phyloP scores from a whole-genome alignment of 2,797 vertebrate species.

The Natrix natrix region DNA sequence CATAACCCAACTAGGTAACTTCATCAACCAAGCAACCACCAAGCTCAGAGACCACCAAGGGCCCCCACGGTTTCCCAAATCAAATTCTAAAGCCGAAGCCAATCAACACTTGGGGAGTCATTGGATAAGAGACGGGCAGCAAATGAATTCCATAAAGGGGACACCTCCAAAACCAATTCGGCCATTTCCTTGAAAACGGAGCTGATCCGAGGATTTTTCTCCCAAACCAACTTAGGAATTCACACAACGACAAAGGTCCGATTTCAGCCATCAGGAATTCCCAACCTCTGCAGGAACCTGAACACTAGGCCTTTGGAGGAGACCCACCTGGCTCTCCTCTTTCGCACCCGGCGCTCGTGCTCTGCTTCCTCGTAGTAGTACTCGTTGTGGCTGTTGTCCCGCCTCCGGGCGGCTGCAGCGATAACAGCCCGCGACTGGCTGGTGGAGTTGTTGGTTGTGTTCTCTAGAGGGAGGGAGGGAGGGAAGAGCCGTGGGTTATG shows the following conservation, averaged over 20 bases:
- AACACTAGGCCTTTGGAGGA: fast-evolving
- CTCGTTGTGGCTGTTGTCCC: conserved; percentile 92
- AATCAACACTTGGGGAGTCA: background rate
- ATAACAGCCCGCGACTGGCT: conserved; percentile 89
- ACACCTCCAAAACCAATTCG: background rate
- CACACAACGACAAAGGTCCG: background rate
- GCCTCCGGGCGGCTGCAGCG: conserved; percentile 79
- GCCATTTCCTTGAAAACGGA: background rate
- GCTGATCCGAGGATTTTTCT: background rate
- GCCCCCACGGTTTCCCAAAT: background rate
- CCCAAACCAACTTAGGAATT: background rate
- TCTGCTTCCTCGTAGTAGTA: conserved; percentile 95
- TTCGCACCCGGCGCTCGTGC: conserved; percentile 87
- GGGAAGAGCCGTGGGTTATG: background rate
- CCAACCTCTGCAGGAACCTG: background rate
- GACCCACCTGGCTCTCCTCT: conserved; percentile 84
- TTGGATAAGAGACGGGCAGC: background rate
- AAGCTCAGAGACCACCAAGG: no score
- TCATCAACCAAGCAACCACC: no score
- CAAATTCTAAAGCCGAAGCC: background rate
- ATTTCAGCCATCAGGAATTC: background rate
- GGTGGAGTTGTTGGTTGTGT: conserved; percentile 84
- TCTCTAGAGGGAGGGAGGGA: conserved; percentile 73
- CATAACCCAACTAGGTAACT: no score
- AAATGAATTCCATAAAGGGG: background rate